Base-by-base conservation (phyloP, 1,140 invertebrate species). In the Meloidogyne chitwoodi region DNA sequence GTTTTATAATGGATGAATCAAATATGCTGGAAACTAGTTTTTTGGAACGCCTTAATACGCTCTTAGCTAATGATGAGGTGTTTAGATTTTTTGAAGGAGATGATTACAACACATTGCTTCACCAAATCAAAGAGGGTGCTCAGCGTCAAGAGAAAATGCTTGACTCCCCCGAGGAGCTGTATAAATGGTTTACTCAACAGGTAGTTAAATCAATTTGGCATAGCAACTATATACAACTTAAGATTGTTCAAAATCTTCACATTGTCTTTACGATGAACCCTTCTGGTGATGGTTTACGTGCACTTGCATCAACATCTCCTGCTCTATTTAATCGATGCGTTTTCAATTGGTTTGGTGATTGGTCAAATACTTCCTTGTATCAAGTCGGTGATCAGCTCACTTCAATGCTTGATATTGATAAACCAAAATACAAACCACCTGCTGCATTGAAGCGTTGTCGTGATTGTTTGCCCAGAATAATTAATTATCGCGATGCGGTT, bases 201-300 rank as follows among this genome's bases (percentile, higher is more conserved):
- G 89, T 90, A 82, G 0, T 19, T 63, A 68, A 41, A 67, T 38
- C 2, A 62, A 31, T n/a, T n/a, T n/a, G n/a, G n/a, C n/a, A n/a
- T n/a, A n/a, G n/a, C n/a, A n/a, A n/a, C n/a, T n/a, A n/a, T n/a
- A n/a, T 48, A 22, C 16, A 71, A 75, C 24, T 83, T n/a, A 92
- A 98, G 91, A 95, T 99, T 26, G 99, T 99, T 93, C 92, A 93
- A 78, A 99, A 99, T 89, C 90, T 99, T 3, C 97, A 99, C 88
- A 96, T 99, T 29, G 96, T 99, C 12, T 99, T 99, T 88, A 99
- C 97, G 0, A 99, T 99, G 97, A 99, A 99, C 90, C 97, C 97
- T 12, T 96, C 93, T 4, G 94, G 94, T 0, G 95, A 99, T 87
- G 97, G 96, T 0, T 90, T 99, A 5, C 98, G 99, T 88, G 96